Percentiles rank a stretch among this genome's conserved stretches.
These are phyloP conservation scores for Kradibia gibbosae DNA, from an alignment of 1,140 invertebrate species.

Conservation along the genomic window DNA sequence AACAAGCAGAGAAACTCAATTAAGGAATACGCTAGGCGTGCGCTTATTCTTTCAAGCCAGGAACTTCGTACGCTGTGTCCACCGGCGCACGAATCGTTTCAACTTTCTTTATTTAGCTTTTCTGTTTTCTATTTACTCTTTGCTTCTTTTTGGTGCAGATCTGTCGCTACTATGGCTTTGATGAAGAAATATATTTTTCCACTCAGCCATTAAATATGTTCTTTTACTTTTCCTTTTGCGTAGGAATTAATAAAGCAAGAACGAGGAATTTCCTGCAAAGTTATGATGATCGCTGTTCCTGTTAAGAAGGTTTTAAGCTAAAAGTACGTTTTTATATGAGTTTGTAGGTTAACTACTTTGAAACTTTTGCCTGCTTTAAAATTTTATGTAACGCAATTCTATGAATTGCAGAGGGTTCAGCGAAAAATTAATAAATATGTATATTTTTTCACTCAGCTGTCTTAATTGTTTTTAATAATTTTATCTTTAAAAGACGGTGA, in stretches of 20 bases:
- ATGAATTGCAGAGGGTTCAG: neutral
- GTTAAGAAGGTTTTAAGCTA: neutral
- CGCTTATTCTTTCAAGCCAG: neutral
- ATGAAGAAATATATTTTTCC: conserved; percentile 33
- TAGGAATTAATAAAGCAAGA: conserved; percentile 32
- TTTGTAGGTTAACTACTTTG: neutral
- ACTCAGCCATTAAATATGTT: conserved; percentile 1
- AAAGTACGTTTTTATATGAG: neutral
- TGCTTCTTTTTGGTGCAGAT: neutral
- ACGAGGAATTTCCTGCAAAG: conserved; percentile 1
- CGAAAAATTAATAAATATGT: neutral
- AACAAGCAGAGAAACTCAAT: conserved; percentile 43
- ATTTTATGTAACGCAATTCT: neutral
- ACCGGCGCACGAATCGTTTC: conserved; percentile 7
- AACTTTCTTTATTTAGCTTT: conserved; percentile 29
- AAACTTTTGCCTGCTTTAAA: neutral
- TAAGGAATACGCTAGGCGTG: conserved; percentile 26
- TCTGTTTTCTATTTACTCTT: neutral
- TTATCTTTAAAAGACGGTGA: too few species aligned
- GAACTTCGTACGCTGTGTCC: conserved; percentile 20
- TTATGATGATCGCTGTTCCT: conserved; percentile 9
- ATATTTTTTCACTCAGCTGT: too few species aligned
- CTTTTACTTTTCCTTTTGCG: neutral
- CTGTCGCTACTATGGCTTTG: neutral
- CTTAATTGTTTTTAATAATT: too few species aligned